Evolutionary conservation across 2,888 invertebrate genomes (phyloP).

Genomic region (Hemithea aestivaria): DNA sequence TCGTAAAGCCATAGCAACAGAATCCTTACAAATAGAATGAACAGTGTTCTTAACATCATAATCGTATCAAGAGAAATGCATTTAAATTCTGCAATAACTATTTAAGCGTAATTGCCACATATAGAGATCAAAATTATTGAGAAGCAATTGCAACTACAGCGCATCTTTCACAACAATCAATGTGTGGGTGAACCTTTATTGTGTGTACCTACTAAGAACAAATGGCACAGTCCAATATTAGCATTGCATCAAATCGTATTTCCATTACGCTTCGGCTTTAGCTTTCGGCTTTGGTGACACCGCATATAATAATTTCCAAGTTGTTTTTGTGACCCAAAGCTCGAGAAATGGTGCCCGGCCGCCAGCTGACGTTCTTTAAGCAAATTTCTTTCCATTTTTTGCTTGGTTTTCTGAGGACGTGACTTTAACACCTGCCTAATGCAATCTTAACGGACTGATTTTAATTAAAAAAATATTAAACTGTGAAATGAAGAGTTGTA

Average conservation of each 20-base stretch:
- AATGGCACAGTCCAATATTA: not conserved
- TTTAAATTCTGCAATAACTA: too few relatives aligned
- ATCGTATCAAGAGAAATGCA: too few relatives aligned
- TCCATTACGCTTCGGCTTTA: constrained; percentile 16
- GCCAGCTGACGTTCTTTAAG: constrained; percentile 47
- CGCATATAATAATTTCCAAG: constrained; percentile 34
- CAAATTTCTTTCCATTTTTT: constrained; percentile 45
- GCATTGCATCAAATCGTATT: constrained; percentile 8
- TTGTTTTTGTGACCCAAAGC: constrained; percentile 40
- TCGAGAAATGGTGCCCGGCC: constrained; percentile 33
- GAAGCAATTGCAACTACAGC: too few relatives aligned
- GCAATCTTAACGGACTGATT: constrained; percentile 27
- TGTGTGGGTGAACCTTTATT: too few relatives aligned
- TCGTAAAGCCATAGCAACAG: too few relatives aligned
- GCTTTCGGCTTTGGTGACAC: constrained; percentile 23
- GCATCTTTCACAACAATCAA: too few relatives aligned
- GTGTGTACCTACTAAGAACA: too few relatives aligned
- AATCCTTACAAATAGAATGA: too few relatives aligned
- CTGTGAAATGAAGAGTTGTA: too few relatives aligned
- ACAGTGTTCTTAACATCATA: too few relatives aligned
- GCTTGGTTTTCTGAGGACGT: constrained; percentile 33
- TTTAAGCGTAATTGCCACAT: too few relatives aligned
- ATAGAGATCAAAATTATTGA: too few relatives aligned
- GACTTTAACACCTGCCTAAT: constrained; percentile 32
- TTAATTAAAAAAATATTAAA: constrained; percentile 7